phyloP scores from a whole-genome alignment of 2,888 invertebrate species.

The Cephalotes varians region DNA sequence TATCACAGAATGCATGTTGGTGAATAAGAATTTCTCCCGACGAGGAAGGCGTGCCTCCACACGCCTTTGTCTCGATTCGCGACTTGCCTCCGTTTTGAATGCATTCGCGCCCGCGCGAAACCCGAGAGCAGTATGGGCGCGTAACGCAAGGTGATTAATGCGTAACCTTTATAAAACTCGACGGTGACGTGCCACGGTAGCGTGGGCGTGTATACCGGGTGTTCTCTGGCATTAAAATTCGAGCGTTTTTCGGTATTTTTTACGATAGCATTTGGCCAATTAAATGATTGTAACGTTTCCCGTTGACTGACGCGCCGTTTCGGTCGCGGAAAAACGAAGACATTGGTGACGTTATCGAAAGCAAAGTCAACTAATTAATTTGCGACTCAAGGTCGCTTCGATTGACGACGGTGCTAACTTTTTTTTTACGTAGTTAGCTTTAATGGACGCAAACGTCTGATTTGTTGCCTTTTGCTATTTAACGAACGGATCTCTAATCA shows the following conservation, averaged over 20 bases:
- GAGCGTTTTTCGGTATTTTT: neutral
- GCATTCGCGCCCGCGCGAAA: slow-evolving; percentile 67
- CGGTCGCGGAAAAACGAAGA: neutral
- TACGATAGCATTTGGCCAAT: neutral
- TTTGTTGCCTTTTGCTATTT: slow-evolving; percentile 45
- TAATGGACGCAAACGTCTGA: slow-evolving; percentile 50
- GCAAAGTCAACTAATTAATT: slow-evolving; percentile 10
- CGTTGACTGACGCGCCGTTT: neutral
- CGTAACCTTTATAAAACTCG: slow-evolving; percentile 77
- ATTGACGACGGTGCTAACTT: slow-evolving; percentile 45
- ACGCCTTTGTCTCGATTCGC: slow-evolving; percentile 78
- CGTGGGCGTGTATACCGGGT: slow-evolving; percentile 65
- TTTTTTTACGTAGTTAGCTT: slow-evolving; percentile 57
- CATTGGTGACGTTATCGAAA: neutral
- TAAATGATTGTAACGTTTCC: neutral
- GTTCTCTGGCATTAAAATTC: slow-evolving; percentile 5
- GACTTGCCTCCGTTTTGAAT: slow-evolving; percentile 72
- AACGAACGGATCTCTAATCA: slow-evolving; percentile 34
- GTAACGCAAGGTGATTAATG: slow-evolving; percentile 76
- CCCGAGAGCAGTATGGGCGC: slow-evolving; percentile 69
- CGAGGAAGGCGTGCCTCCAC: slow-evolving; percentile 79
- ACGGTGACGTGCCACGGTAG: slow-evolving; percentile 36
- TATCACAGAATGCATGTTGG: slow-evolving; percentile 33
- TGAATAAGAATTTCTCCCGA: slow-evolving; percentile 75
- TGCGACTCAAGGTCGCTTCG: slow-evolving; percentile 48